These are phyloP conservation scores for Hoplodrina blanda DNA, from an alignment of 2,888 invertebrate genomes.

Conservation along the genomic window DNA sequence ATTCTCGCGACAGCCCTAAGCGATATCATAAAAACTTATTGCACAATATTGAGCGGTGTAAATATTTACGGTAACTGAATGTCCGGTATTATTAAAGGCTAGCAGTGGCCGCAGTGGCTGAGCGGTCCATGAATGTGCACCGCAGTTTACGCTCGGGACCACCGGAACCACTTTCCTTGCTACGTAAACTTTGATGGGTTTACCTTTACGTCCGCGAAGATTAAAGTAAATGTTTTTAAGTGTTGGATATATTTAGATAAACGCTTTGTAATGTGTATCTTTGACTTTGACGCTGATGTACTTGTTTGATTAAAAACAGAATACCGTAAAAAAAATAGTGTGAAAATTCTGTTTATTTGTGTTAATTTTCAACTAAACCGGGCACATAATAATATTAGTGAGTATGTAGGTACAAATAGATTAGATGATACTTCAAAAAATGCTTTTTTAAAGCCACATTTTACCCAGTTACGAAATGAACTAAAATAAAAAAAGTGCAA, in stretches of 20 bases:
- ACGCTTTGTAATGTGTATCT: background rate
- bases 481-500: background rate
- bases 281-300: background rate
- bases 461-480: background rate
- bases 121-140: slow-evolving; percentile 20
- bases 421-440: background rate
- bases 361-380: too few relatives aligned
- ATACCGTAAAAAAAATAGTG: background rate
- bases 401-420: too few relatives aligned
- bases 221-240: slow-evolving; percentile 50
- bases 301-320: background rate
- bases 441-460: background rate
- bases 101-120: background rate
- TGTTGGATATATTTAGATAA: slow-evolving; percentile 30
- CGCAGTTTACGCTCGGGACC: slow-evolving; percentile 23
- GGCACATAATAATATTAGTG: too few relatives aligned
- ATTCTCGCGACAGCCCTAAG: slow-evolving; percentile 61
- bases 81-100: slow-evolving; percentile 70
- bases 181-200: slow-evolving; percentile 64
- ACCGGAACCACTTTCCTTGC: slow-evolving; percentile 69
- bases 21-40: slow-evolving; percentile 74
- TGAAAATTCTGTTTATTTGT: background rate
- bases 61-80: slow-evolving; percentile 81
- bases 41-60: slow-evolving; percentile 73
- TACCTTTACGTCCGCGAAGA: slow-evolving; percentile 43